These are phyloP conservation scores for Ectropis crepuscularia DNA, from an alignment of 2,888 invertebrate species.

Conservation along the genomic window DNA sequence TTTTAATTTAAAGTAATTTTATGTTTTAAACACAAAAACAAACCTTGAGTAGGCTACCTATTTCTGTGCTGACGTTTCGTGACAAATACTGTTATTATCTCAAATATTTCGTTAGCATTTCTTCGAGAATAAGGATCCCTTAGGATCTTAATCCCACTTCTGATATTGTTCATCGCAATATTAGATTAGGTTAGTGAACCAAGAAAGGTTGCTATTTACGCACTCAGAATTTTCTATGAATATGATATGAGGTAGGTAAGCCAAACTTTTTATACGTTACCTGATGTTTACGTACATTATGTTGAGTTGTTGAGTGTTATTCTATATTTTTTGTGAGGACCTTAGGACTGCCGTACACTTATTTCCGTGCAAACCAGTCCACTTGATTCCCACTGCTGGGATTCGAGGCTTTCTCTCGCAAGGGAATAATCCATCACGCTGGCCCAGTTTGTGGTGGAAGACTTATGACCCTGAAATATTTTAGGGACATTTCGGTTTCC, in stretches of 20 bases:
- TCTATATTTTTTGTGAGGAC: not conserved
- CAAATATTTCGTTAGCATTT: not conserved
- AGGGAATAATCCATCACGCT: no score
- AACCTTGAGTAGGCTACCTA: no score
- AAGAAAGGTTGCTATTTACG: conserved; percentile 2
- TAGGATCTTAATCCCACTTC: conserved; percentile 2
- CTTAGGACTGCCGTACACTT: no score
- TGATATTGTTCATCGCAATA: conserved; percentile 7
- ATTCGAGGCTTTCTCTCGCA: no score
- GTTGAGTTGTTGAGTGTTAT: not conserved
- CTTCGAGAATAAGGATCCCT: not conserved
- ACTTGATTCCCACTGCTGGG: no score
- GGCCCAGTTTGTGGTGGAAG: no score
- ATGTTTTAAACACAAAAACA: no score
- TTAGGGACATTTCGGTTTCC: no score
- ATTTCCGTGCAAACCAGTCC: no score
- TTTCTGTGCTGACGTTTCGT: no score
- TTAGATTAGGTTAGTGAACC: conserved; percentile 6
- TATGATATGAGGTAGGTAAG: conserved; percentile 24
- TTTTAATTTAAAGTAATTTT: no score
- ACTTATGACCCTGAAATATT: no score
- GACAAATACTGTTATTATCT: not conserved
- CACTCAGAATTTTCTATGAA: conserved; percentile 12
- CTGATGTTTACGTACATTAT: not conserved
- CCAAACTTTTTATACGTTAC: not conserved